phyloP scores from a whole-genome alignment of 2,113 vertebrate genomes.

The Amphilophus citrinellus region DNA sequence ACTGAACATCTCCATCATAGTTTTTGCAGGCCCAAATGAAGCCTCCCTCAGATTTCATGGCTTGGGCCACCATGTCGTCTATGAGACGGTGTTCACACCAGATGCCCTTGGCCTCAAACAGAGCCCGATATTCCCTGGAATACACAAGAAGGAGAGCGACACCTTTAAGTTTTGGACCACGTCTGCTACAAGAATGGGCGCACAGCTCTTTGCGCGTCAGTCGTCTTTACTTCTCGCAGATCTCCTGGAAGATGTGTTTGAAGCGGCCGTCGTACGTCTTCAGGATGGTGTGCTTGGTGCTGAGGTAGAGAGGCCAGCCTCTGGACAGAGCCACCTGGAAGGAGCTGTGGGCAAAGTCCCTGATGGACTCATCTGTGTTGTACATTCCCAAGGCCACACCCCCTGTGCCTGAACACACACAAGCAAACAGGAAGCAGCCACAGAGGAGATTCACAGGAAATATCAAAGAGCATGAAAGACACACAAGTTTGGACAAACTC shows the following conservation, averaged over 20 bases:
- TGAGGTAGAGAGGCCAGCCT: constrained; percentile 75
- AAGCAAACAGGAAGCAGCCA: not conserved
- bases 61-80: too few relatives aligned
- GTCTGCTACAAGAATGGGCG: not conserved
- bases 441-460: too few relatives aligned
- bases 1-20: too few relatives aligned
- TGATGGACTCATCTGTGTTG: constrained; percentile 94
- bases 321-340: constrained; percentile 95
- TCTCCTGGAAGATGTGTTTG: constrained; percentile 99
- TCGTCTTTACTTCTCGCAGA: constrained; percentile 93
- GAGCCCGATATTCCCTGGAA: too few relatives aligned
- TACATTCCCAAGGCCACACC: constrained; percentile 98
- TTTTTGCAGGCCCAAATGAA: too few relatives aligned
- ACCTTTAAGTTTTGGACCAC: not conserved
- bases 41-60: too few relatives aligned
- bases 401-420: constrained; percentile 83
- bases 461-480: too few relatives aligned
- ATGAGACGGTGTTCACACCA: too few relatives aligned
- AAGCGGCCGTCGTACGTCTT: constrained; percentile 97
- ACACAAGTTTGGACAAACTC: too few relatives aligned
- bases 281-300: constrained; percentile 99
- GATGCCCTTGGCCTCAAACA: too few relatives aligned
- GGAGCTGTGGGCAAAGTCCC: constrained; percentile 97
- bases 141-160: not conserved
- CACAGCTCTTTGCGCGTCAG: not conserved